Base-by-base conservation (phyloP, 2,113 vertebrate species). In the Chamaea fasciata region DNA sequence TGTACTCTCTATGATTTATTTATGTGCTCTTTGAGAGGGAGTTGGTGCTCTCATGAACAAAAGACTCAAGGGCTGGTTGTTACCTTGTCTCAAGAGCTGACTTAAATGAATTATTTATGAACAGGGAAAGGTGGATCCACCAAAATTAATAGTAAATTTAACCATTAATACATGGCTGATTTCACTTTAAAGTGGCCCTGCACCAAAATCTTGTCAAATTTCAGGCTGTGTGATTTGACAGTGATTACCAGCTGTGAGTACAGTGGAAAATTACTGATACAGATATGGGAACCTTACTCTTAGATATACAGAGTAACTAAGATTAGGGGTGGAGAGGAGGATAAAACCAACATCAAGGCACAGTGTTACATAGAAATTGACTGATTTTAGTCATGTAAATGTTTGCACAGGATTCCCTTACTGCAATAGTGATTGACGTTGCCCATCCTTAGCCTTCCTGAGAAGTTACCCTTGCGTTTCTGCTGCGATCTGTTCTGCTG, bases 21-120 rank as follows among this genome's bases (percentile, higher is more conserved):
- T 95, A 75, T 74, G 73, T 92, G 87, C 68, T 14, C 26, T 96
- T 91, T 89, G 81, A 77, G 89, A 63, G 67, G 89, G 91, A 94
- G 80, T 74, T 87, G 42, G 60, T 96, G 77, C 62, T 93, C 35
- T 65, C 81, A 33, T 27, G 65, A 93, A 93, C 70, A 76, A 94
- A 87, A 89, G 89, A 27, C 33, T 93, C 7, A 39, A 37, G 41
- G 77, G 41, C 67, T 92, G 57, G 59, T 75, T 68, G 19, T 62
- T 79, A 76, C 82, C 27, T 47, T 85, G 26, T 94, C 73, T 90
- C 50, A 69, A 84, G 65, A 73, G 39, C 62, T 87, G 63, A 12
- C 26, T 82, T 80, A 60, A 71, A 26, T 73, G 71, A 89, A 60
- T 89, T 95, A 69, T 90, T 95, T 9, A 83, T 70, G 53, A 57